phyloP scores from a whole-genome alignment of 2,113 vertebrate genomes.

The Dascyllus trimaculatus region DNA sequence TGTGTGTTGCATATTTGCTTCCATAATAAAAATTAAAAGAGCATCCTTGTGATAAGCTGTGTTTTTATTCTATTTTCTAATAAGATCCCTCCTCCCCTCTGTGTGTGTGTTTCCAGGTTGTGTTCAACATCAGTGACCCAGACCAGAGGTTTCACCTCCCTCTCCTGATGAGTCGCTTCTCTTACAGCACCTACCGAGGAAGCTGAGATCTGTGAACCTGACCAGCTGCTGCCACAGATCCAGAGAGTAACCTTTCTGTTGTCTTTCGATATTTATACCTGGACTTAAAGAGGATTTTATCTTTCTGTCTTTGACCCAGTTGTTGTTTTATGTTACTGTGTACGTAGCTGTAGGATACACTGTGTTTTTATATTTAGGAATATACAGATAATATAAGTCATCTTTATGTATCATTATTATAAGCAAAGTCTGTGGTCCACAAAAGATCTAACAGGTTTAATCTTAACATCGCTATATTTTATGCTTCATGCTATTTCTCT shows the following conservation, averaged over 20 bases:
- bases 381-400: background rate
- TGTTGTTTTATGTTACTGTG: background rate
- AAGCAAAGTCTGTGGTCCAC: too few species aligned
- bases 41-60: too few species aligned
- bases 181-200: constrained; percentile 91
- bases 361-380: background rate
- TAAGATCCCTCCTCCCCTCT: too few species aligned
- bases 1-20: too few species aligned
- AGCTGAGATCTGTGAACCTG: constrained; percentile 71
- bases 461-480: too few species aligned
- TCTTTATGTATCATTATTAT: too few species aligned
- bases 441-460: too few species aligned
- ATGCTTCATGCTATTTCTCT: too few species aligned
- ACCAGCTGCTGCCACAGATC: background rate
- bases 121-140: constrained; percentile 85
- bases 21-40: too few species aligned
- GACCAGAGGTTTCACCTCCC: constrained; percentile 88
- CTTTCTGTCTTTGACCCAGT: background rate
- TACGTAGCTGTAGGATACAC: background rate
- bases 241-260: background rate
- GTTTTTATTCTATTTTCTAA: too few species aligned
- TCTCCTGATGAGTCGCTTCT: constrained; percentile 91
- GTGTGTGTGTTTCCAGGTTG: constrained; percentile 79
- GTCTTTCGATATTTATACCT: background rate
- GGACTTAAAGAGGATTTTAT: background rate